Base-by-base conservation (phyloP, 2,888 invertebrate species). In the Aelia acuminata region DNA sequence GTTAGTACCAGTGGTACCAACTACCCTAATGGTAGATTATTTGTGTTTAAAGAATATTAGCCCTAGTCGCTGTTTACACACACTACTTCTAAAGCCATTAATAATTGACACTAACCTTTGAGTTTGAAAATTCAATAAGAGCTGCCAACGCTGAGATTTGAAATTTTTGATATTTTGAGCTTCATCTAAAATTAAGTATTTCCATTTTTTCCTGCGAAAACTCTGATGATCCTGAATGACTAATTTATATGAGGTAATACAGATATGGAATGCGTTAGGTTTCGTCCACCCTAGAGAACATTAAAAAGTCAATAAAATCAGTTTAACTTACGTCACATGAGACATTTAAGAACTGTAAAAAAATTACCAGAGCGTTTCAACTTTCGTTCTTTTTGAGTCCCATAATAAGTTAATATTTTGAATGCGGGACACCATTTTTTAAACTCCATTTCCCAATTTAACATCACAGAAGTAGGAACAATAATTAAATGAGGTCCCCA, bases 381-480 rank as follows among this genome's bases (percentile, higher is more conserved):
- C 92, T 97, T 97, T 88, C 99, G 94, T 92, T 99, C 99, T 92
- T 99, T 99, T 91, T 97, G 97, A 49, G 96, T 96, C 84, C 99
- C 99, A 92, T 98, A 99, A 92, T 99, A 99, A 1, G 99, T 99
- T 90, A 99, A 94, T 91, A 99, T 98, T 94, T 99, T 99, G 92
- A 99, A 98, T 87, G 97, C 98, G 0, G 99, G 99, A 93, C 99
- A 99, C 99, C 99, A 99, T 93, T 99, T 99, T 93, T 99, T 99
- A 92, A 98, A 97, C 93, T 99, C 99, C 97, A 99, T 98, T 94
- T 99, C 99, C 99, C 99, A 99, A 93, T 99, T 99, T 90, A 99
- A 94, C 96, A 99, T 98, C 87, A 99, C 99, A 90, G 99, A 99
- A 26, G 99, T 99, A 89, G 99, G 99, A 90, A 99, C 99, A 90